phyloP scores from a whole-genome alignment of 2,797 vertebrate genomes.

The Remorina albescens region DNA sequence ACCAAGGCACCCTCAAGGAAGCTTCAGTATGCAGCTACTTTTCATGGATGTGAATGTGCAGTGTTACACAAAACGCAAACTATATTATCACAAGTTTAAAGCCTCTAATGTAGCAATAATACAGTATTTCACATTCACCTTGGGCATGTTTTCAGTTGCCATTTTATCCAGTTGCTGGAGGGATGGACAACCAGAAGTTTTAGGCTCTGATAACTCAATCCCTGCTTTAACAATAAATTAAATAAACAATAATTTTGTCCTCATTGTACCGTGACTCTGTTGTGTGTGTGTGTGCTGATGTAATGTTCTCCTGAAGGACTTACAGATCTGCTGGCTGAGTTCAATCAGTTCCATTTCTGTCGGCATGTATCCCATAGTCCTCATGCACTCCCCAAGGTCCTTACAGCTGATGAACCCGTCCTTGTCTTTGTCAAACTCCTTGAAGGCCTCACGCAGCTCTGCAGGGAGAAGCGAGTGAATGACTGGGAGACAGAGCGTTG shows the following conservation, averaged over 20 bases:
- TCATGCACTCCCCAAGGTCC: conserved; percentile 98
- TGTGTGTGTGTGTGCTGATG: not conserved
- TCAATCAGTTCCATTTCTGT: conserved; percentile 99
- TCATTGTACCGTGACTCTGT: no score
- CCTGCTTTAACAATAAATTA: not conserved
- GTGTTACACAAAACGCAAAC: not conserved
- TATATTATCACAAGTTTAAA: not conserved
- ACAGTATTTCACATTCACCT: not conserved
- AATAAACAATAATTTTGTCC: no score
- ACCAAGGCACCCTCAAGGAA: not conserved
- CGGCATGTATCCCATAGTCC: conserved; percentile 98
- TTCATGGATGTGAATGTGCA: not conserved
- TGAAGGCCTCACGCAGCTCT: conserved; percentile 96
- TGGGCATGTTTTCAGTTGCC: not conserved
- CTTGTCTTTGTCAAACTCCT: conserved; percentile 94
- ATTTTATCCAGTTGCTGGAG: not conserved
- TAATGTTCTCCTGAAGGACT: conserved; percentile 48
- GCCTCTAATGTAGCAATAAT: not conserved
- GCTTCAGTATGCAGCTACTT: not conserved
- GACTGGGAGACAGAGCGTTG: not conserved
- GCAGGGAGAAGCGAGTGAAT: conserved; percentile 15
- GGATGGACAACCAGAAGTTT: not conserved
- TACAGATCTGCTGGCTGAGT: conserved; percentile 97
- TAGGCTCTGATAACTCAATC: no score
- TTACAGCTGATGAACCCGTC: conserved; percentile 96